These are phyloP conservation scores for Natator depressus DNA, from an alignment of 2,113 vertebrate species.

Conservation along the genomic window DNA sequence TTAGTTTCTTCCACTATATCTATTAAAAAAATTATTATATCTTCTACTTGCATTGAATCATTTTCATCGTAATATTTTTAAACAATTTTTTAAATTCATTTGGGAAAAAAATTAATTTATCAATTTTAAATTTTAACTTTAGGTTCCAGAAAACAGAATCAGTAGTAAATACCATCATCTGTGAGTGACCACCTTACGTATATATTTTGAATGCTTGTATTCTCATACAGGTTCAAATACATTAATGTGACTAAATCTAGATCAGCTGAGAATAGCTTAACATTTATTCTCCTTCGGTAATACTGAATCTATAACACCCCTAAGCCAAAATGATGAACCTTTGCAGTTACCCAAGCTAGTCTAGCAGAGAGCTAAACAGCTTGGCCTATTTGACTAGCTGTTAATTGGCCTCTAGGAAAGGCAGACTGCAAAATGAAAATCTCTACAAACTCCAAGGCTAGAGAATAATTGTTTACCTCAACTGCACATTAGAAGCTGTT, in stretches of 20 bases:
- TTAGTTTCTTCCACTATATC: neutral
- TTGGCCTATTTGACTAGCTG: slow-evolving; percentile 63
- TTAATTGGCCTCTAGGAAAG: slow-evolving; percentile 68
- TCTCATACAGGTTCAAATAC: accelerated
- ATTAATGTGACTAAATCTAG: neutral
- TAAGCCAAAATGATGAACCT: slow-evolving; percentile 5
- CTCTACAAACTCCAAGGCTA: slow-evolving; percentile 20
- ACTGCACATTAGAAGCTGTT: slow-evolving; percentile 55
- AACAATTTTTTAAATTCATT: neutral
- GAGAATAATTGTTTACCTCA: slow-evolving; percentile 57
- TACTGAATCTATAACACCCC: neutral
- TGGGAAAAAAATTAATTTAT: neutral
- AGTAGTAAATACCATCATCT: slow-evolving; percentile 27
- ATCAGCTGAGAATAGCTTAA: neutral
- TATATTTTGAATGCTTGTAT: neutral
- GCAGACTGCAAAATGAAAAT: slow-evolving; percentile 64
- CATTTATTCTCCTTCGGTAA: neutral
- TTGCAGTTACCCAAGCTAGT: slow-evolving; percentile 39
- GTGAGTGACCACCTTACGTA: slow-evolving; percentile 38
- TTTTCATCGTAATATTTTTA: neutral
- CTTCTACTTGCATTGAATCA: slow-evolving; percentile 14
- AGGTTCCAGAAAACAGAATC: neutral
- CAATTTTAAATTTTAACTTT: neutral
- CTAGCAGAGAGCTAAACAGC: slow-evolving; percentile 52
- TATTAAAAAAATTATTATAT: neutral